Conservation (phyloP, 1,140 invertebrate genomes). For the Pogonus chalceus region DNA sequence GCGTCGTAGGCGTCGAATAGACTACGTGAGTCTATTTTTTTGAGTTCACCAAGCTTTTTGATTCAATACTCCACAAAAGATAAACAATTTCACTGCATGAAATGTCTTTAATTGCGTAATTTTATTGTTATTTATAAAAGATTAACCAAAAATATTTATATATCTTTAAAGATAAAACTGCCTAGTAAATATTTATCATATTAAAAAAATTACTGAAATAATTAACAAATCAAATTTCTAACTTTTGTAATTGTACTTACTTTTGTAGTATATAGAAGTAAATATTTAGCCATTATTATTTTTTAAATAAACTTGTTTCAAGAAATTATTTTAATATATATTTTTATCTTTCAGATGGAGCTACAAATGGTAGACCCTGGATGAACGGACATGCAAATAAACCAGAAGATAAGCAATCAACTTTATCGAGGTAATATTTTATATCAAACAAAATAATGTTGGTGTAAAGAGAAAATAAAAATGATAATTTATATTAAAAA, state of each 20-base stretch:
- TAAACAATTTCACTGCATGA: too few relatives aligned
- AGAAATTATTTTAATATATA: background rate
- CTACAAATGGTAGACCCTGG: constrained; percentile 29
- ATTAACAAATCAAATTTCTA: background rate
- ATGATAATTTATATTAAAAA: too few relatives aligned
- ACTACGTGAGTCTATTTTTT: too few relatives aligned
- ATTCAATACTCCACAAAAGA: too few relatives aligned
- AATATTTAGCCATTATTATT: background rate
- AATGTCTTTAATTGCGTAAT: too few relatives aligned
- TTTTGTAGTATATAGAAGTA: background rate
- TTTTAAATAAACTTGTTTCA: background rate
- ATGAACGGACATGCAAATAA: constrained; percentile 34
- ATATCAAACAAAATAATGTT: background rate
- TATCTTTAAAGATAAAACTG: too few relatives aligned
- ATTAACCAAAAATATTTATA: too few relatives aligned
- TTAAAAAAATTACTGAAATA: background rate
- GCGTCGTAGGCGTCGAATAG: too few relatives aligned
- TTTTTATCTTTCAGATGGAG: background rate
- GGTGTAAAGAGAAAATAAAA: background rate
- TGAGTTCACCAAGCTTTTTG: too few relatives aligned
- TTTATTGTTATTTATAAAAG: too few relatives aligned
- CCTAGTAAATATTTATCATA: too few relatives aligned
- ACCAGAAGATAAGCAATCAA: constrained; percentile 36
- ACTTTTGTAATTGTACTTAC: background rate
- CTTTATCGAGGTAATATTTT: constrained; percentile 32